Base-by-base conservation (phyloP, 1,140 invertebrate species). In the Drosophila yakuba region DNA sequence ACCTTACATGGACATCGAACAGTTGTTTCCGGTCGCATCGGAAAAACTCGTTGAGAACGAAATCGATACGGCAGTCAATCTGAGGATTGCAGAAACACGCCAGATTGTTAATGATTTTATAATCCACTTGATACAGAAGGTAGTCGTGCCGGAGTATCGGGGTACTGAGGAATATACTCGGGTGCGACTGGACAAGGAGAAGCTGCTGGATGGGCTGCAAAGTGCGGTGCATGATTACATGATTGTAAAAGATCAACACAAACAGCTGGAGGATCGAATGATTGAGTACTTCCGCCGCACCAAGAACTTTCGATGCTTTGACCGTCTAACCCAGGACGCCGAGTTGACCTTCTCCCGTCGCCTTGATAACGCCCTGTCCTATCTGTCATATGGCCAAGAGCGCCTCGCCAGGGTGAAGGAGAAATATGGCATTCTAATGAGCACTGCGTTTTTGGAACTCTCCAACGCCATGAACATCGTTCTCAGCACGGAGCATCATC, bases 401-500 rank as follows among this genome's bases (percentile, higher is more conserved):
- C 44, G 47, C 2, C 10, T 67, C 0, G 10, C 0, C 7, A 4
- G 2, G 20, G 39, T 20, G 6, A 68, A 23, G 47, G 2, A 2
- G 0, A 20, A 28, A 14, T 10, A 5, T 3, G 1, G 2, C 12
- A 1, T 6, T 14, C 11, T 15, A 10, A n/a, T 17, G 38, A 4
- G 2, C 4, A 38, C 8, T 15, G 47, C 64, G 1, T 23, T 36
- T 1, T 7, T 66, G n/a, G 45, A 52, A 4, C 47, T 68, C 10
- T 0, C 7, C 6, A 32, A 38, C 11, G 38, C 12, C 61, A 36
- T 15, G 2, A 12, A 38, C 15, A n/a, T 15, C 4, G 14, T n/a
- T 5, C 4, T 5, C 10, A 32, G 60, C 28, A 52, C 61, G 32
- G 64, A 68, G 44, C 8, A n/a, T 6, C 64, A 52, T 10, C 39